These are phyloP conservation scores for Delphinapterus leucas DNA, from an alignment of 2,113 vertebrate species.

Conservation along the genomic window DNA sequence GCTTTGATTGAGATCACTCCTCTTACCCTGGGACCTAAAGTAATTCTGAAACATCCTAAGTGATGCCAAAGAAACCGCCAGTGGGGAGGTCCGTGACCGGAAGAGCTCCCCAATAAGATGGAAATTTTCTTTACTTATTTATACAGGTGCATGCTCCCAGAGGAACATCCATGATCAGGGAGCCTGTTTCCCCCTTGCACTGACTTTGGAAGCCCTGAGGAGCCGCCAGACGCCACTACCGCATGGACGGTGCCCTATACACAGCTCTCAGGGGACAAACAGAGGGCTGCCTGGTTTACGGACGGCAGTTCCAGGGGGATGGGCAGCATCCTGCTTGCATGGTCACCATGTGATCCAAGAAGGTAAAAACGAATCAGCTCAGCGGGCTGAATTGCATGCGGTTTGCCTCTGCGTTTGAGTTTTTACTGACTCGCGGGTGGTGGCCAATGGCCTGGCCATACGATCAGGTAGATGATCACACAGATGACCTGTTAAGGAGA, in stretches of 20 bases:
- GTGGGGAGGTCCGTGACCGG: background rate
- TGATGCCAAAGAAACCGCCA: background rate
- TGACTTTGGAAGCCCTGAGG: background rate
- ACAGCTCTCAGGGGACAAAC: fast-evolving
- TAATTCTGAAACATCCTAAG: background rate
- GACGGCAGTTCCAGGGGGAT: background rate
- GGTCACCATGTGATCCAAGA: background rate
- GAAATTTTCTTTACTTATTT: background rate
- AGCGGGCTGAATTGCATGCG: fast-evolving
- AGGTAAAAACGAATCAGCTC: background rate
- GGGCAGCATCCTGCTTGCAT: background rate
- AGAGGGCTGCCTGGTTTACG: background rate
- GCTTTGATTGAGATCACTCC: background rate
- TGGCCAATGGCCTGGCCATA: background rate
- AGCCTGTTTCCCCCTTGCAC: background rate
- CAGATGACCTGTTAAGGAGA: background rate
- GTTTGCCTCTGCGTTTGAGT: background rate
- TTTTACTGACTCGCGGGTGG: background rate
- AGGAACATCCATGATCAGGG: background rate
- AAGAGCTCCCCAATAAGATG: background rate
- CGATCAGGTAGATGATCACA: background rate
- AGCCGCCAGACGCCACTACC: background rate
- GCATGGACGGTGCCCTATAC: fast-evolving
- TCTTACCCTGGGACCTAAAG: background rate
- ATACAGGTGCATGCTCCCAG: background rate